Evolutionary conservation across 2,797 vertebrate species (phyloP).

Genomic region (Carapus acus): DNA sequence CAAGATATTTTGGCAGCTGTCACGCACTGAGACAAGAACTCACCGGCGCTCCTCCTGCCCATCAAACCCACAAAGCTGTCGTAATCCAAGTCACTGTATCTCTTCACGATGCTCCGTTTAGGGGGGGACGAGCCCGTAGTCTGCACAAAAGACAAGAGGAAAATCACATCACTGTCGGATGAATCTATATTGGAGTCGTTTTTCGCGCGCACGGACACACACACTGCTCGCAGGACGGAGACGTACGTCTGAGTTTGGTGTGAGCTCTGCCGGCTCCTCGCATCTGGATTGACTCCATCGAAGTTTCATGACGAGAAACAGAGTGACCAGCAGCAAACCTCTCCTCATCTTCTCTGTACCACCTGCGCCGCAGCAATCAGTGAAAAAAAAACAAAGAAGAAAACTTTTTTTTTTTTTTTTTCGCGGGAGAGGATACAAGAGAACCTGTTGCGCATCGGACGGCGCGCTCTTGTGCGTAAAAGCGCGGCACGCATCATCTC

Average conservation of each 20-base stretch:
- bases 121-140: conserved; percentile 60
- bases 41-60: conserved; percentile 79
- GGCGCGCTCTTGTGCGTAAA: conserved; percentile 50
- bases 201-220: background rate
- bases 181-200: no score
- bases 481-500: conserved; percentile 6
- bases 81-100: conserved; percentile 80
- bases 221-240: background rate
- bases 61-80: conserved; percentile 83
- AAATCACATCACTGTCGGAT: background rate
- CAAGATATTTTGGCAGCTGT: accelerated
- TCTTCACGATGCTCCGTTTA: conserved; percentile 72
- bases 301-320: conserved; percentile 75
- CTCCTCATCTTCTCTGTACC: conserved; percentile 70
- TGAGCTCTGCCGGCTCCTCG: conserved; percentile 67
- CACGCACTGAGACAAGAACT: conserved; percentile 33
- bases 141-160: conserved; percentile 40
- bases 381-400: no score
- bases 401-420: no score
- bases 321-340: conserved; percentile 66
- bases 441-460: conserved; percentile 12
- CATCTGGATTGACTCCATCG: conserved; percentile 71
- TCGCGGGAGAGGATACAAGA: background rate
- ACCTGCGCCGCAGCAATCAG: conserved; percentile 38
- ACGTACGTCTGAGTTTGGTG: conserved; percentile 64